Percentiles rank a stretch among this genome's conserved stretches.
phyloP scores from a whole-genome alignment of 2,113 vertebrate genomes.

The Zapornia atra region DNA sequence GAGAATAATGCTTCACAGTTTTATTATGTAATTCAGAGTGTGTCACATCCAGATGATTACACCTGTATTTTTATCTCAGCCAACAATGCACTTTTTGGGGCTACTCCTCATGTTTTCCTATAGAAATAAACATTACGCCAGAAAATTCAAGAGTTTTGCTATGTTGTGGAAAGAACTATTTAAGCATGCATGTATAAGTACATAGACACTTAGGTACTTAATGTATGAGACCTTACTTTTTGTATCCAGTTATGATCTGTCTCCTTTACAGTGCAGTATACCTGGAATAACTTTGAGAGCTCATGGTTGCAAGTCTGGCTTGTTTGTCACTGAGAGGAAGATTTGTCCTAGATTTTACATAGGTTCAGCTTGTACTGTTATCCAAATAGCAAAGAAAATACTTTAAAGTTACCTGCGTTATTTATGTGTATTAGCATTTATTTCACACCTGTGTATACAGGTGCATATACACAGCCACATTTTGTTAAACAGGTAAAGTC shows the following conservation, averaged over 20 bases:
- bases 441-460: neutral
- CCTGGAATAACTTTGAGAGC: neutral
- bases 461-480: neutral
- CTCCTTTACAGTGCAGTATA: neutral
- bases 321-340: neutral
- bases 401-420: neutral
- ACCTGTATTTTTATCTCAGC: neutral
- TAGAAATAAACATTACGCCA: neutral
- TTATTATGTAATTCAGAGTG: conserved; percentile 1
- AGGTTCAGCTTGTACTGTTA: neutral
- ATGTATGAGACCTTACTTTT: neutral
- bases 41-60: neutral
- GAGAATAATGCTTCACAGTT: neutral
- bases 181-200: neutral
- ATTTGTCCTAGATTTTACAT: neutral
- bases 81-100: neutral
- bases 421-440: neutral
- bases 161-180: neutral
- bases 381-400: neutral
- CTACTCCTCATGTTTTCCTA: neutral
- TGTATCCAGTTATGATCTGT: neutral
- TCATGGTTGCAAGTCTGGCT: neutral
- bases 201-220: fast-evolving
- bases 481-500: neutral
- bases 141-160: neutral